phyloP scores from a whole-genome alignment of 2,113 vertebrate genomes.

The Thinocorus orbignyianus region DNA sequence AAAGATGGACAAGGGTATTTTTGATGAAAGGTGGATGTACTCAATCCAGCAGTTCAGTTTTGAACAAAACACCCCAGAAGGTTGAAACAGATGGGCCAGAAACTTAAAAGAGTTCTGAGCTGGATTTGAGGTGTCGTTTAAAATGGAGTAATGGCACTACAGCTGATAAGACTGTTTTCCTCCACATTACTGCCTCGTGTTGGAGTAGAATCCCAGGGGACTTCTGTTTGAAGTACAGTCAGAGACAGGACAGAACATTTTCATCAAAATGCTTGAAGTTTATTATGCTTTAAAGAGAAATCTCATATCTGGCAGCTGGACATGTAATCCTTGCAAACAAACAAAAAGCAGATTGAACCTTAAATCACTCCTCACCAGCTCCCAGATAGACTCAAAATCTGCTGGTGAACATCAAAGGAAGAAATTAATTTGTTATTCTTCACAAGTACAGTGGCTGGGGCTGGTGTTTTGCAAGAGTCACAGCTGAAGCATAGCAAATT shows the following conservation, averaged over 20 bases:
- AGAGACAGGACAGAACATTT: background rate
- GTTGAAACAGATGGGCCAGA: background rate
- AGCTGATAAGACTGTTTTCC: background rate
- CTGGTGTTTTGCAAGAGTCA: slow-evolving; percentile 1
- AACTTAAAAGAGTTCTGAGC: background rate
- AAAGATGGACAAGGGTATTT: background rate
- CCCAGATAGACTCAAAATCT: background rate
- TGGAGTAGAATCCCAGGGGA: background rate
- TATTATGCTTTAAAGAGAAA: background rate
- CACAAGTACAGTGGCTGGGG: background rate
- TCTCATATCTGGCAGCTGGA: background rate
- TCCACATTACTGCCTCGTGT: background rate
- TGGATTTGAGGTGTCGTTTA: background rate
- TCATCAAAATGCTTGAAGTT: background rate
- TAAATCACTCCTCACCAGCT: background rate
- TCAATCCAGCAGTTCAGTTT: background rate
- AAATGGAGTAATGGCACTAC: background rate
- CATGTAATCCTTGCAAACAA: background rate
- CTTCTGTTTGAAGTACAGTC: background rate
- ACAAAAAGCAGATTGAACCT: background rate
- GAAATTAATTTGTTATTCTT: background rate
- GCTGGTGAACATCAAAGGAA: background rate
- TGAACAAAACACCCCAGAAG: background rate
- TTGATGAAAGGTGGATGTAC: background rate
- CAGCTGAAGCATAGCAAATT: slow-evolving; percentile 11